These are phyloP conservation scores for Adineta ricciae DNA, from an alignment of 2,888 invertebrate species.

Conservation along the genomic window DNA sequence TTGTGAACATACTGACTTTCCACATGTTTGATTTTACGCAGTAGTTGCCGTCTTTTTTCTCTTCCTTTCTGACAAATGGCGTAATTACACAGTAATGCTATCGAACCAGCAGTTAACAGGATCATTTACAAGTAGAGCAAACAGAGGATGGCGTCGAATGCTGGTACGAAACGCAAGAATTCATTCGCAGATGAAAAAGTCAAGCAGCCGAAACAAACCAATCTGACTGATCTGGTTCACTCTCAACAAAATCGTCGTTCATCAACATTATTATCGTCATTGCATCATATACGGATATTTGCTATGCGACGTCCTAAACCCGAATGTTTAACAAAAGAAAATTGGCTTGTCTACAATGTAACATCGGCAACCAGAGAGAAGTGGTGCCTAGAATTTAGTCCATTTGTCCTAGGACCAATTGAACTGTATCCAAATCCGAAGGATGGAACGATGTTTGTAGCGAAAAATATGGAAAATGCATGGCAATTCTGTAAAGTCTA, in stretches of 20 bases:
- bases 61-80: background rate
- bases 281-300: background rate
- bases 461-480: background rate
- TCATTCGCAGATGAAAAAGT: background rate
- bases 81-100: background rate
- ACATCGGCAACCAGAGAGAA: background rate
- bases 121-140: background rate
- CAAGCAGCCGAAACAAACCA: background rate
- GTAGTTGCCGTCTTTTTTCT: background rate
- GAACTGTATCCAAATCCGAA: background rate
- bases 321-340: background rate
- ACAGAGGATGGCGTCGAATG: background rate
- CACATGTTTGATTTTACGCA: no score
- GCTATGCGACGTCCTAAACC: slow-evolving; percentile 1
- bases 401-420: background rate
- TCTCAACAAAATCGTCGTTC: background rate
- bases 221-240: background rate
- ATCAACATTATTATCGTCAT: background rate
- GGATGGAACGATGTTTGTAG: background rate
- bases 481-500: slow-evolving; percentile 1
- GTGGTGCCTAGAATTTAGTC: background rate
- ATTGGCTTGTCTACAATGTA: background rate
- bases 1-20: no score
- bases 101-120: background rate
- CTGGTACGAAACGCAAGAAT: background rate